Evolutionary conservation across 2,888 invertebrate genomes (phyloP), one percentile per base, ranked within the genome.

Genomic region (Tricholauxania praeusta): DNA sequence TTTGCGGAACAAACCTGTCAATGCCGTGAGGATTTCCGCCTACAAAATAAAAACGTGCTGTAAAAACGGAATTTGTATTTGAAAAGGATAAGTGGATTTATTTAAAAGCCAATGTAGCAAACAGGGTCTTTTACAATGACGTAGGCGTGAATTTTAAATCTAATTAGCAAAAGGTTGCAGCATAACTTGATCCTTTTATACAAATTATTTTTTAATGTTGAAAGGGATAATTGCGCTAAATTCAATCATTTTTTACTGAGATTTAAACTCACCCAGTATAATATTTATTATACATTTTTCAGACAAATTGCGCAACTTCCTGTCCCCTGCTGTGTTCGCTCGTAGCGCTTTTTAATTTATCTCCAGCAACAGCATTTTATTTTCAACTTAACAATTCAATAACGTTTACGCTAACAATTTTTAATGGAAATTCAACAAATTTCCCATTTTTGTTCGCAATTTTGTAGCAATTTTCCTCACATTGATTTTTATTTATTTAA

Each of bases 401-500:
- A 72, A 57, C 28, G 53, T 57, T 72, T 66, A 19, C 28, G 65
- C 65, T 65, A 49, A 66, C 28, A 72, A 65, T 53, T 57, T 48
- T 65, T 65, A 51, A 72, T 66, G 57, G 60, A 72, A 65, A 72
- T 53, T 12, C 60, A 22, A 52, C 62, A 57, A 28, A 39, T 22
- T 69, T 22, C 53, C 15, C 63, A 47, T 17, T 19, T 72, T 68
- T 67, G 28, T 17, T 47, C 52, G 19, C 39, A 28, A 47, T 53
- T 48, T 59, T 68, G 22, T 39, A 47, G 68, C 55, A 53, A 71
- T 63, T 68, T 28, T 39, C 60, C 52, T 48, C 53, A 47, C 72
- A 53, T 74, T 69, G 55, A 73, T 71, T 62, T 32, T 71, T 32
- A 71, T 72, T 62, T 65, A 47, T 69, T 72, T 69, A 67, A 66